Conservation (phyloP, 2,113 vertebrate genomes). For the Salvelinus sp. region DNA sequence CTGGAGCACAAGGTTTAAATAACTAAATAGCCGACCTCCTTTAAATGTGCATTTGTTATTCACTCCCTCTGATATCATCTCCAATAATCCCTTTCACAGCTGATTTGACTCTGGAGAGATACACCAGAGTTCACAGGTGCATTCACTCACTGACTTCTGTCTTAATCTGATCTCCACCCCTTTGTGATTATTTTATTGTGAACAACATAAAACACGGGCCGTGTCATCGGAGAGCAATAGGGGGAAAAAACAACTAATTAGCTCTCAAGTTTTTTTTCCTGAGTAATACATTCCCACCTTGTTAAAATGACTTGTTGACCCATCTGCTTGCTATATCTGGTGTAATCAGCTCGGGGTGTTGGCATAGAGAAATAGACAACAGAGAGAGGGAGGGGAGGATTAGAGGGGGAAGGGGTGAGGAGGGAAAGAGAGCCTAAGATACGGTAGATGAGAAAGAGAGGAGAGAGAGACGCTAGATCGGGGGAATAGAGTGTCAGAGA, state of each 20-base stretch:
- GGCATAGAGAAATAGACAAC: background rate
- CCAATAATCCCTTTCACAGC: too few species aligned
- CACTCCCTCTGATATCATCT: too few species aligned
- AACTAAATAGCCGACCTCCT: too few species aligned
- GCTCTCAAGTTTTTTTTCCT: background rate
- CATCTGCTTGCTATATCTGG: constrained; percentile 36
- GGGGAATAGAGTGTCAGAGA: background rate
- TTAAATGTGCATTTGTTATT: too few species aligned
- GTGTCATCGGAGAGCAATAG: too few species aligned
- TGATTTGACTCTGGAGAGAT: constrained; percentile 7
- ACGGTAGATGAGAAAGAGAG: background rate
- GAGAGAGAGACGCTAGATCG: background rate
- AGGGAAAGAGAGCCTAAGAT: too few species aligned
- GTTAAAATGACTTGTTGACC: constrained; percentile 39
- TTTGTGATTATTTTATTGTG: background rate
- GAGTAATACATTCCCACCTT: constrained; percentile 25
- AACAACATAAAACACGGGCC: too few species aligned
- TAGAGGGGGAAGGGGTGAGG: background rate
- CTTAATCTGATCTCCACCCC: background rate
- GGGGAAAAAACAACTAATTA: background rate
- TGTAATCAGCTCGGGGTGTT: constrained; percentile 27
- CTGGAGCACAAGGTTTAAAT: too few species aligned
- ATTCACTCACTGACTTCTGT: background rate
- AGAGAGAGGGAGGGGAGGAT: background rate
- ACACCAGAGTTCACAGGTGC: constrained; percentile 7